Base-by-base conservation (phyloP, 2,113 vertebrate genomes). In the Galemys pyrenaicus region DNA sequence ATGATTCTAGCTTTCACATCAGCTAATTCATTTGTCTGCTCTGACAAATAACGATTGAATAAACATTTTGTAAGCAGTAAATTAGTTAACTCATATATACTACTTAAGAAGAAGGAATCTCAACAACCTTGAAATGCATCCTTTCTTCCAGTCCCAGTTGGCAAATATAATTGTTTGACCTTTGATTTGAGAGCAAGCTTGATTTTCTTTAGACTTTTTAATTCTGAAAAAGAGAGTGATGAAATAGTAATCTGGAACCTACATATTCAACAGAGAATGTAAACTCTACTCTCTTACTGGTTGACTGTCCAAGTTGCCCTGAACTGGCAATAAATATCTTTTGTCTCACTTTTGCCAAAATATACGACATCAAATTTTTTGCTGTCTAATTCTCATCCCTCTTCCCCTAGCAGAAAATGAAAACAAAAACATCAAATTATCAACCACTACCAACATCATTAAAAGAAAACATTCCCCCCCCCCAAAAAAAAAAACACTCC, bases 21-120 rank as follows among this genome's bases (percentile, higher is more conserved):
- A 94, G 60, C 19, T 46, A 86, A 73, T 16, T 46, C 73, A 87
- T 70, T 44, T 83, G n/a, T 92, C 16, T 79, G 64, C 75, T 95
- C 67, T 83, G 35, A 5, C 87, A 91, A 90, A 60, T 95, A 90
- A 94, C 78, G 32, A 75, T 6, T 56, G 71, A 95, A 89, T 92
- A 90, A 95, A 65, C 60, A 71, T 41, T 95, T 35, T 39, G 12
- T 85, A 95, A 96, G 12, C 60, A 90, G 67, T 81, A 90, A 90
- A 24, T 51, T 58, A 35, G 19, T 67, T 73, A 60, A 71, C 62
- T 67, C 58, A 89, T 49, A 71, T 46, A 71, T 3, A 32, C 60
- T 86, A 65, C 28, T 80, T 77, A 93, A 88, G 2, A 96, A 80
- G 95, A 93, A 93, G 37, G 46, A 94, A 46, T 16, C 77, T 22